Percentiles rank a stretch among this genome's conserved stretches.
phyloP scores from a whole-genome alignment of 2,113 vertebrate genomes.

The Mus spicilegus region DNA sequence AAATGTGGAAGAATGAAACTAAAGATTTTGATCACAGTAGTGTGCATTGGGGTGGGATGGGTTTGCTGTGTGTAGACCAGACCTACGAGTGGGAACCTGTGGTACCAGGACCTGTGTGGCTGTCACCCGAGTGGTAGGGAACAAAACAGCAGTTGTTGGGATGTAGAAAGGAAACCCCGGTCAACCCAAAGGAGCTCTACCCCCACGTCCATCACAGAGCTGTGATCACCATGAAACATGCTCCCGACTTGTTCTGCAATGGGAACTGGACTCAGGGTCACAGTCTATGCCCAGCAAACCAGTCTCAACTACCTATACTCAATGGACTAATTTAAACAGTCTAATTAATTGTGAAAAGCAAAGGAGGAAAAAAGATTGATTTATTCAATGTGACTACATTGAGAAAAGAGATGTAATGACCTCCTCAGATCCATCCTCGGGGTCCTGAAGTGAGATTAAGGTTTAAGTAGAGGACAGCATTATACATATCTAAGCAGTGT shows the following conservation, averaged over 20 bases:
- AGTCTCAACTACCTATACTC: background rate
- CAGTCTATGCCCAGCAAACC: background rate
- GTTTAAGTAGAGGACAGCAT: background rate
- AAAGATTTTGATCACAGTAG: background rate
- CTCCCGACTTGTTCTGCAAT: background rate
- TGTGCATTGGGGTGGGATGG: no score
- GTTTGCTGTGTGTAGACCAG: background rate
- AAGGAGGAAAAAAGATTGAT: background rate
- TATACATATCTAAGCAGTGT: background rate
- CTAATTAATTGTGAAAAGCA: background rate
- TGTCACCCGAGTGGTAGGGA: no score
- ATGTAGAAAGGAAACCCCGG: background rate
- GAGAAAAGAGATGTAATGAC: background rate
- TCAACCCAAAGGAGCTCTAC: background rate
- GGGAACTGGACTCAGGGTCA: background rate
- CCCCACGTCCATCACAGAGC: fast-evolving
- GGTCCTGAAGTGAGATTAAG: background rate
- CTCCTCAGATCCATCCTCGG: background rate
- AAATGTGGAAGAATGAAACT: background rate
- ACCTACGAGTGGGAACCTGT: background rate
- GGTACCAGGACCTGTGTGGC: background rate
- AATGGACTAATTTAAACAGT: background rate
- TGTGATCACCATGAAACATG: no score
- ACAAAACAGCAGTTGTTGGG: background rate
- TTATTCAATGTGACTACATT: background rate